Evolutionary conservation across 2,113 vertebrate species (phyloP), one percentile per base, ranked within the genome.

Genomic region (Copsychus sechellarum): DNA sequence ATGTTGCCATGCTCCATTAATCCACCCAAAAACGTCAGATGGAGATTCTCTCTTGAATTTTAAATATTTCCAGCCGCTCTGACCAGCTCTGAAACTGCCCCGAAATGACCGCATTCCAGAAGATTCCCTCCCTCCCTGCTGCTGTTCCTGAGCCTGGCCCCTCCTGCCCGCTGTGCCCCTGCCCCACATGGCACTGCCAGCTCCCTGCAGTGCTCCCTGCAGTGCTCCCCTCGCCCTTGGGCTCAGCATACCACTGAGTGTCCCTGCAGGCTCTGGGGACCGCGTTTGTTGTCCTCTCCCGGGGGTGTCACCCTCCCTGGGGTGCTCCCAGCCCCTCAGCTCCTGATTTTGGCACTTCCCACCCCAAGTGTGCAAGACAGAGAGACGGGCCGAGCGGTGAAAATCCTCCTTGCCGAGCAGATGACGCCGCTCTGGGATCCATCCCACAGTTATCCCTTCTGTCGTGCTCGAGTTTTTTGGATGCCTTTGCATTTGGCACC

Each of bases 391-490:
- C 16, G 48, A 61, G 86, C 70, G 8, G 11, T 13, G 58, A 60
- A 88, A 56, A 45, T 81, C 64, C 48, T 62, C 66, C 81, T 93
- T 65, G 77, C 92, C 3, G 21, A 69, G 80, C 67, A 67, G 85
- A 83, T 92, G 20, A 61, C 42, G 19, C 56, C 38, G 80, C 81
- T 91, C 74, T 11, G 21, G 84, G 93, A 94, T 86, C 80, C 58
- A 88, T 48, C 89, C 89, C 67, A 70, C 83, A 61, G 76, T 47
- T 72, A 45, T 3, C 43, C 94, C 94, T 96, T 95, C 97, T 97
- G 96, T 97, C 65, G 24, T 33, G 54, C 79, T 81, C 18, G 45
- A 76, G 88, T 73, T 92, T 92, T 94, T 94, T 96, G 94, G 97
- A 93, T 86, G 83, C 89, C 72, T 92, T 58, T 60, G 88, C 66